Percentiles rank a stretch among this genome's conserved stretches.
Evolutionary conservation across 2,888 invertebrate species (phyloP).

Genomic region (Caenorhabditis afra): DNA sequence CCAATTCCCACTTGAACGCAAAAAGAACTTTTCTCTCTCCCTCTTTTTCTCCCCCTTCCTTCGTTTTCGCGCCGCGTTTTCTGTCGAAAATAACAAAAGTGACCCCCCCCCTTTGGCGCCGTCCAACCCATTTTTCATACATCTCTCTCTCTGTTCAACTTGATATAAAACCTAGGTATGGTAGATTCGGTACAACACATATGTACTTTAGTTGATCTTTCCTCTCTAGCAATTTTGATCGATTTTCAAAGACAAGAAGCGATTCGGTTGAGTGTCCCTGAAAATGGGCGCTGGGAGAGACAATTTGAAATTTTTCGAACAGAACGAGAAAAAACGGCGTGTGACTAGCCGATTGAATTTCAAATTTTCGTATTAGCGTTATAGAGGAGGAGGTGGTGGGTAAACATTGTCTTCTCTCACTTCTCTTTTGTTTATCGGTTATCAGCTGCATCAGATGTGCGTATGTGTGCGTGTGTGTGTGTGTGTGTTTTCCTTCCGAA

Average conservation of each 20-base stretch:
- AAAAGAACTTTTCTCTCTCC: constrained; percentile 12
- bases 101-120: too few relatives aligned
- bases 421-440: constrained; percentile 37
- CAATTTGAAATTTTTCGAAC: too few relatives aligned
- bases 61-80: not conserved
- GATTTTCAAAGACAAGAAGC: too few relatives aligned
- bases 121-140: not conserved
- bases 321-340: constrained; percentile 31
- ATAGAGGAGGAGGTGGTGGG: too few relatives aligned
- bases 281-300: too few relatives aligned
- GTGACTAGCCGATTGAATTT: constrained; percentile 54
- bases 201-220: too few relatives aligned
- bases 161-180: too few relatives aligned
- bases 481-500: constrained; percentile 4
- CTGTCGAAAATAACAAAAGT: too few relatives aligned
- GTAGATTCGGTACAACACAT: too few relatives aligned
- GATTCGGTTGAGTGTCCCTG: too few relatives aligned
- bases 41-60: constrained; percentile 8
- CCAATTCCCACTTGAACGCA: constrained; percentile 32
- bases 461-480: constrained; percentile 21
- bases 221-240: too few relatives aligned
- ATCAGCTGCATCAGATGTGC: too few relatives aligned
- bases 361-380: constrained; percentile 55
- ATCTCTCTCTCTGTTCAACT: constrained; percentile 2
- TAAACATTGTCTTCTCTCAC: constrained; percentile 25